Base-by-base conservation (phyloP, 2,888 invertebrate species). In the Trissolcus brochymenae region DNA sequence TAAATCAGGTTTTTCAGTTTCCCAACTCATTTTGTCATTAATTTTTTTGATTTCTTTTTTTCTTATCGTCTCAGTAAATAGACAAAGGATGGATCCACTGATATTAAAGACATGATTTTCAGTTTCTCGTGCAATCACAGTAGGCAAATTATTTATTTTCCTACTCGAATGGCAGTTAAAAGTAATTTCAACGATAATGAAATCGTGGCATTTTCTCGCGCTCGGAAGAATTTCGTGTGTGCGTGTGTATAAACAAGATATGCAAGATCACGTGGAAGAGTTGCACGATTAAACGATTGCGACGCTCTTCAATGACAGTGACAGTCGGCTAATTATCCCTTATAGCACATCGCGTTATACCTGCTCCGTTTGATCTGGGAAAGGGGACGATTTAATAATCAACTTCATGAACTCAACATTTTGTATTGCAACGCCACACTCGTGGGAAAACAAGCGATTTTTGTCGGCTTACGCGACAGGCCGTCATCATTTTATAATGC, bases 361-460 rank as follows among this genome's bases (percentile, higher is more conserved):
- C 50, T 57, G 59, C 53, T 71, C 25, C 46, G 17, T 61, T 76
- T 50, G 66, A 71, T 70, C 71, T 59, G 41, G 56, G 71, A 51
- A 66, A 54, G 25, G 71, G 43, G 61, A 70, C 71, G 71, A 75
- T 75, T 75, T 68, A 75, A 75, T 67, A 75, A 68, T 67, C 62
- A 49, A 57, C 67, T 64, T 75, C 54, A 41, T 57, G 54, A 57
- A 19, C 75, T 76, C 68, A 76, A 76, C 76, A 67, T 80, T 80
- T 79, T 74, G 46, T 61, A 61, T 57, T 50, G 41, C 60, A 50
- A 64, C 4, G 41, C 66, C 50, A 67, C 14, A 46, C 61, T 67
- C 78, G 80, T 76, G 80, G 79, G 81, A 81, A 83, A 80, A 80
- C 81, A 78, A 78, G 76, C 71, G 74, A 65, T 75, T 72, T 62